A percentile compares a stretch with the other conserved stretches of the same genome.
Evolutionary conservation across 2,113 vertebrate genomes (phyloP).

Genomic region (Lonchura striata): DNA sequence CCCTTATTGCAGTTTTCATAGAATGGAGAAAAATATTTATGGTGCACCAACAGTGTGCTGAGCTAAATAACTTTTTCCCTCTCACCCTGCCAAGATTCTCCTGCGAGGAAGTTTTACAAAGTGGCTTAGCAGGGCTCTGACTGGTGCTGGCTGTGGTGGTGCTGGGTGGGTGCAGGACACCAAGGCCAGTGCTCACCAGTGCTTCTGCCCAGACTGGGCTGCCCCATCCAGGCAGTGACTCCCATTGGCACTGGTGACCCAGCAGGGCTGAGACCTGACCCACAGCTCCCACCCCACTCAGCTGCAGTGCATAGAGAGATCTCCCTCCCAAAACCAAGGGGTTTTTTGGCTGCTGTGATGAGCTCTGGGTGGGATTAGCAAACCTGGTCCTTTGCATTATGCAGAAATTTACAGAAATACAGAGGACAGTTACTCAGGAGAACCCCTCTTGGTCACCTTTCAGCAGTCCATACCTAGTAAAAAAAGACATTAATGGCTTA

Average conservation of each 20-base stretch:
- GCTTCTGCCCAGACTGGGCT: background rate
- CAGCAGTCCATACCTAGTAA: background rate
- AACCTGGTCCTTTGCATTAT: background rate
- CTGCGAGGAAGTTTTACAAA: background rate
- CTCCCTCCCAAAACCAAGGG: background rate
- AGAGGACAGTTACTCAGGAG: background rate
- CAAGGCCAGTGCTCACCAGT: background rate
- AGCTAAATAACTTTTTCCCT: background rate
- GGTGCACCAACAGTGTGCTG: background rate
- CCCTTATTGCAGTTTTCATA: background rate
- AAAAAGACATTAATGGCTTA: background rate
- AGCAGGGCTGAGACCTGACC: background rate
- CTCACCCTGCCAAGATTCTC: background rate
- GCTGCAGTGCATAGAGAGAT: background rate
- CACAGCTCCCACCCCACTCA: background rate
- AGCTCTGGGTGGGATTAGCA: background rate
- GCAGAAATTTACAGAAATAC: background rate
- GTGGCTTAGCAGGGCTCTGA: background rate
- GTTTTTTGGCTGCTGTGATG: rapidly evolving
- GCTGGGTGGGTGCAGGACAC: background rate
- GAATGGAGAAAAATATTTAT: background rate
- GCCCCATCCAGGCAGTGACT: rapidly evolving
- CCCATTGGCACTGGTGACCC: background rate
- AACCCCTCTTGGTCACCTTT: background rate
- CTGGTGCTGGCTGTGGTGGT: rapidly evolving